Evolutionary conservation across 2,113 vertebrate species (phyloP).

Genomic region (Austrofundulus limnaeus): DNA sequence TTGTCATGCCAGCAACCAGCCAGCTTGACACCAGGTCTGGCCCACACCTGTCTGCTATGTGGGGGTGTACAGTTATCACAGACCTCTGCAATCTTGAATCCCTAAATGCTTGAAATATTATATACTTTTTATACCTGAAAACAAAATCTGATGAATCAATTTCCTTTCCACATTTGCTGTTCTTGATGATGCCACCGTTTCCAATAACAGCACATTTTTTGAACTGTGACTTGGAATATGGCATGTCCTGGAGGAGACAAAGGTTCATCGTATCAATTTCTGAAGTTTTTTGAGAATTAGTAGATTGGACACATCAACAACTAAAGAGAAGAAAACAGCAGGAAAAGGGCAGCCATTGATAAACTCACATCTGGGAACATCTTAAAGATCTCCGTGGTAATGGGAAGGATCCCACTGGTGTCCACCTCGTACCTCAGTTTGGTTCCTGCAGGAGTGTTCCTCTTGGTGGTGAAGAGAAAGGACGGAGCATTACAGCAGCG

Average conservation of each 20-base stretch:
- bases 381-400: conserved; percentile 91
- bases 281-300: no score
- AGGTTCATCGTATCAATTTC: background rate
- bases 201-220: conserved; percentile 97
- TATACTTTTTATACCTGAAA: conserved; percentile 93
- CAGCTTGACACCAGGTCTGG: no score
- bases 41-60: no score
- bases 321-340: background rate
- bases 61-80: no score
- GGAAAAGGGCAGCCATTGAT: background rate
- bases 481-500: conserved; percentile 95
- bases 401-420: conserved; percentile 90
- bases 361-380: conserved; percentile 93
- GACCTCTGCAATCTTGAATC: background rate
- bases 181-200: conserved; percentile 95
- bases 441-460: conserved; percentile 91
- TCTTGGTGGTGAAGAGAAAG: conserved; percentile 96
- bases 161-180: conserved; percentile 93
- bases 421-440: conserved; percentile 97
- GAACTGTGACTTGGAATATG: conserved; percentile 93
- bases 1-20: no score
- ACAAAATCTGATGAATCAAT: conserved; percentile 95
- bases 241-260: conserved; percentile 88
- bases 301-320: background rate
- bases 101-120: no score